Evolutionary conservation across 64 coral and sea anemone species (phyloP).

Genomic region (Actinia tenebrosa): DNA sequence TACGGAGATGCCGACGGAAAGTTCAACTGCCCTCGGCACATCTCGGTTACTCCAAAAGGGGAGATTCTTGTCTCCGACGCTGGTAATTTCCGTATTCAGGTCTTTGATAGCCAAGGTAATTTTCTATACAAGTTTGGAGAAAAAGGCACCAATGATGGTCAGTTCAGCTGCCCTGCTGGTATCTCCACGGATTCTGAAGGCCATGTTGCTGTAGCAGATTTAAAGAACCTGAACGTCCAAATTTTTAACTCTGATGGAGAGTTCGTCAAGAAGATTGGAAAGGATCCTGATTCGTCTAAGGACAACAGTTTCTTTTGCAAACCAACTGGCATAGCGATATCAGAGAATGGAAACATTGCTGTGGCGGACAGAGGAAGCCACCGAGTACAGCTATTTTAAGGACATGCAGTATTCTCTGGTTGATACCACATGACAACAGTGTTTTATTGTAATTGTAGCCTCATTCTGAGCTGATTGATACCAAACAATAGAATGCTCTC

Average conservation of each 20-base stretch:
- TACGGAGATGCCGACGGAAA: slow-evolving; percentile 81
- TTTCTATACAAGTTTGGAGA: slow-evolving; percentile 75
- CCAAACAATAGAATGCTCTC: too few relatives aligned
- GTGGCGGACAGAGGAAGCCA: slow-evolving; percentile 83
- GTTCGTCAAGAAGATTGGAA: slow-evolving; percentile 71
- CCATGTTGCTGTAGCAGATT: slow-evolving; percentile 70
- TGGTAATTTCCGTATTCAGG: slow-evolving; percentile 78
- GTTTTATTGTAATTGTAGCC: not conserved
- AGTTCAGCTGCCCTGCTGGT: slow-evolving; percentile 74
- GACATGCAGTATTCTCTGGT: not conserved
- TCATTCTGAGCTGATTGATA: too few relatives aligned
- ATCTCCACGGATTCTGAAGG: slow-evolving; percentile 70
- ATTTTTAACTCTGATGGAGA: slow-evolving; percentile 58
- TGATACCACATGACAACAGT: not conserved
- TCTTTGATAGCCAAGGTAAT: slow-evolving; percentile 45
- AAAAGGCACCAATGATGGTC: slow-evolving; percentile 71
- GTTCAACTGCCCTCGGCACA: slow-evolving; percentile 84
- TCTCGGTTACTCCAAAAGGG: slow-evolving; percentile 39
- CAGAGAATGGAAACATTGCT: slow-evolving; percentile 66
- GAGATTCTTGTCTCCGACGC: slow-evolving; percentile 82
- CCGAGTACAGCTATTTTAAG: slow-evolving; percentile 59
- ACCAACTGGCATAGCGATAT: slow-evolving; percentile 70
- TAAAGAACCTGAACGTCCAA: slow-evolving; percentile 80
- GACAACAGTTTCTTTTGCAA: slow-evolving; percentile 54
- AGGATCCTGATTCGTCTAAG: slow-evolving; percentile 45